Conservation (phyloP, 2,888 invertebrate species). For the Dynastes tityus region DNA sequence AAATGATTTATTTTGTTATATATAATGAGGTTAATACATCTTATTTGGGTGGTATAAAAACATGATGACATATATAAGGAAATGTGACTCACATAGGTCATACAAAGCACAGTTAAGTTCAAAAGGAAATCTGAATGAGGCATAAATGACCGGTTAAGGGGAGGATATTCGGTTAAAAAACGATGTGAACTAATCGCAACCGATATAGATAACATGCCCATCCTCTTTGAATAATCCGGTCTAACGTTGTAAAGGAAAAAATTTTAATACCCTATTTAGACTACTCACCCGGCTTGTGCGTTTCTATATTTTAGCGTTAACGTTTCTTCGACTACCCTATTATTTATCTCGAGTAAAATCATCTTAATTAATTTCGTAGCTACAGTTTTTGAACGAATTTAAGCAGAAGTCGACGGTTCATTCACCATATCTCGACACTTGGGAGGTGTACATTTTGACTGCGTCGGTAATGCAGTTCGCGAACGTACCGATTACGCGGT, state of each 20-base stretch:
- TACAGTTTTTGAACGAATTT: slow-evolving; percentile 55
- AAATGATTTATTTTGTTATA: slow-evolving; percentile 65
- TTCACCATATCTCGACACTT: slow-evolving; percentile 51
- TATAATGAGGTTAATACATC: background rate
- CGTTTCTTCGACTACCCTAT: slow-evolving; percentile 98
- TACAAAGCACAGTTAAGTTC: background rate
- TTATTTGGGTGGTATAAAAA: slow-evolving; percentile 47
- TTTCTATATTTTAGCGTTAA: slow-evolving; percentile 96
- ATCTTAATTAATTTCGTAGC: slow-evolving; percentile 71
- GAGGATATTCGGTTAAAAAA: slow-evolving; percentile 2
- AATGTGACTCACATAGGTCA: slow-evolving; percentile 46
- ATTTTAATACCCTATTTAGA: background rate
- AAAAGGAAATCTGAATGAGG: background rate
- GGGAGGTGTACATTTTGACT: slow-evolving; percentile 59
- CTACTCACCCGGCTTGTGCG: slow-evolving; percentile 94
- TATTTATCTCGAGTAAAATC: slow-evolving; percentile 99
- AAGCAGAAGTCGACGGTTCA: slow-evolving; percentile 54
- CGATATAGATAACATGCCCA: slow-evolving; percentile 51
- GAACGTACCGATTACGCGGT: slow-evolving; percentile 7
- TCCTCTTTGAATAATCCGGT: slow-evolving; percentile 50
- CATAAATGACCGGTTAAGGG: slow-evolving; percentile 3
- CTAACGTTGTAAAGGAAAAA: slow-evolving; percentile 1
- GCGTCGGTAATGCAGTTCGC: slow-evolving; percentile 48
- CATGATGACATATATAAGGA: slow-evolving; percentile 49
- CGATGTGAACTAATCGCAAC: slow-evolving; percentile 15